Percentiles rank a stretch among this genome's conserved stretches.
phyloP scores from a whole-genome alignment of 2,113 vertebrate species.

The Hydrolagus affinis region DNA sequence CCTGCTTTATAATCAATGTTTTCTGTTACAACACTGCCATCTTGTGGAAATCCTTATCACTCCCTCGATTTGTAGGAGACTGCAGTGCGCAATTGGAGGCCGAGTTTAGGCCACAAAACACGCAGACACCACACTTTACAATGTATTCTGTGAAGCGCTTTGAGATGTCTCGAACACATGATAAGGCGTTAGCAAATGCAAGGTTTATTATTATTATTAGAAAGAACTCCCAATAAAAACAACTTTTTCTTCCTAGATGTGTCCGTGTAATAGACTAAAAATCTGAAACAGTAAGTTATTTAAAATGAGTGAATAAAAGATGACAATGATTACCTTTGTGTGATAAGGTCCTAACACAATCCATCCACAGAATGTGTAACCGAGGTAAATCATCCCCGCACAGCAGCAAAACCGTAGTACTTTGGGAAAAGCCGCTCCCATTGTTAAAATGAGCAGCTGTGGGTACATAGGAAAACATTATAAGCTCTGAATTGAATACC shows the following conservation, averaged over 20 bases:
- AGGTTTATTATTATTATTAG: not conserved
- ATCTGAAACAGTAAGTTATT: too few relatives aligned
- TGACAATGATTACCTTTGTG: constrained; percentile 67
- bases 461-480: not conserved
- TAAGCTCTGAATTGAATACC: too few relatives aligned
- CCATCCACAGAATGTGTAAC: constrained; percentile 95
- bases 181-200: too few relatives aligned
- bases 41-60: not conserved
- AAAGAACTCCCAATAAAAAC: not conserved
- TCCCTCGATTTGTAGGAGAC: not conserved
- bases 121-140: too few relatives aligned
- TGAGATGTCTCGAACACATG: too few relatives aligned
- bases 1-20: not conserved
- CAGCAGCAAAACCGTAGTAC: constrained; percentile 92
- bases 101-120: too few relatives aligned
- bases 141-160: too few relatives aligned
- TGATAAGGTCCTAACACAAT: constrained; percentile 92
- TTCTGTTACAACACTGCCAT: not conserved
- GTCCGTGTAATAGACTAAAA: too few relatives aligned
- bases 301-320: too few relatives aligned
- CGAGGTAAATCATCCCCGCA: constrained; percentile 94
- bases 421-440: constrained; percentile 84
- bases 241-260: not conserved
- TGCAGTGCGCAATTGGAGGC: too few relatives aligned
- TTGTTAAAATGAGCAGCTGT: constrained; percentile 89